Percentiles rank a stretch among this genome's conserved stretches.
These are phyloP conservation scores for Danaus melanippus DNA, from an alignment of 1,140 invertebrate species.

Conservation along the genomic window DNA sequence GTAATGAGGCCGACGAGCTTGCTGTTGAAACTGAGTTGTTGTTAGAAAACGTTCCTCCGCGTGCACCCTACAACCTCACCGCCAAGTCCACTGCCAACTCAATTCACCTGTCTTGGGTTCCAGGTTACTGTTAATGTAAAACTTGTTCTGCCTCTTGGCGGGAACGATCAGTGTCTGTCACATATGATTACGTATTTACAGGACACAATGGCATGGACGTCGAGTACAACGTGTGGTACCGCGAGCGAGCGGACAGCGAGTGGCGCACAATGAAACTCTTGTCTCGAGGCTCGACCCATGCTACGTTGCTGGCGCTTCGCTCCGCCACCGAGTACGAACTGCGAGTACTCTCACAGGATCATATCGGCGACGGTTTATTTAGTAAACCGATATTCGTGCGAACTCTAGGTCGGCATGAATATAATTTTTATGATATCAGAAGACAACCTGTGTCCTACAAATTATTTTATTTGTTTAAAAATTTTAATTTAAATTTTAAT, in stretches of 20 bases:
- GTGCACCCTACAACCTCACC: constrained; percentile 92
- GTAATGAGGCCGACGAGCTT: constrained; percentile 93
- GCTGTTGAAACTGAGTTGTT: constrained; percentile 89
- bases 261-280: constrained; percentile 83
- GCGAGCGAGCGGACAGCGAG: constrained; percentile 78
- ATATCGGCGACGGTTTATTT: constrained; percentile 88
- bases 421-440: not conserved
- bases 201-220: constrained; percentile 86
- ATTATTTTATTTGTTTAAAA: constrained; percentile 4
- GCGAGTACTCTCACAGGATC: constrained; percentile 91
- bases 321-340: constrained; percentile 90
- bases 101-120: constrained; percentile 89
- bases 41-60: constrained; percentile 88
- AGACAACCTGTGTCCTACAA: too few relatives aligned
- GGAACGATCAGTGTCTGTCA: not conserved
- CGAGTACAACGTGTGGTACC: constrained; percentile 90
- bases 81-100: constrained; percentile 83
- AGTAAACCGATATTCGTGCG: constrained; percentile 86
- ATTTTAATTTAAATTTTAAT: not conserved
- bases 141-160: not conserved
- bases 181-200: constrained; percentile 12
- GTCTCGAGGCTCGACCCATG: constrained; percentile 80
- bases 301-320: constrained; percentile 83
- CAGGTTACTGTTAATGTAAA: constrained; percentile 61
- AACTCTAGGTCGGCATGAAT: constrained; percentile 75